phyloP scores from a whole-genome alignment of 2,113 vertebrate species.

The Hirundichthys speculiger region DNA sequence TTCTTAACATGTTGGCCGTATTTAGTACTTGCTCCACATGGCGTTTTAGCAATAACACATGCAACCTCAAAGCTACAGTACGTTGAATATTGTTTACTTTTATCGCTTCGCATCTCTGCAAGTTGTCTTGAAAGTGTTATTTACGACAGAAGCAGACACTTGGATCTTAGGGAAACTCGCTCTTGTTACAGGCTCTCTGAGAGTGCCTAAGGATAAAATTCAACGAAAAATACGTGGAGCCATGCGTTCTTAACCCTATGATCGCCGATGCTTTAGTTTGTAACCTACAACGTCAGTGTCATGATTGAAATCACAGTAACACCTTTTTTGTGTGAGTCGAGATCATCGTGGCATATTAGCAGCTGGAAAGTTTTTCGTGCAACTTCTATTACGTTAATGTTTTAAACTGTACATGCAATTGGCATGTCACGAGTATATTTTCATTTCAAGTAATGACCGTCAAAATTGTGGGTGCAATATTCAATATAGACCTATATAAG shows the following conservation, averaged over 20 bases:
- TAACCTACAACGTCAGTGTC: no score
- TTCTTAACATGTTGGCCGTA: conserved; percentile 16
- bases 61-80: neutral
- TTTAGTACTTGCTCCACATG: neutral
- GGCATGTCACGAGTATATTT: no score
- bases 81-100: conserved; percentile 14
- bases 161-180: neutral
- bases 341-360: no score
- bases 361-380: no score
- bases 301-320: no score
- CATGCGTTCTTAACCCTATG: conserved; percentile 1
- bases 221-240: conserved; percentile 10
- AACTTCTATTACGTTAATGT: no score
- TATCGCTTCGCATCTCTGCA: neutral
- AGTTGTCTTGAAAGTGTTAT: conserved; percentile 20
- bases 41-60: conserved; percentile 17
- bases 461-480: neutral
- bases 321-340: no score
- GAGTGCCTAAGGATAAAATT: conserved; percentile 63
- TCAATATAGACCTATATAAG: neutral
- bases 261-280: no score
- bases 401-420: no score
- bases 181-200: conserved; percentile 16
- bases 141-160: conserved; percentile 50
- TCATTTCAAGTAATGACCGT: neutral